Evolutionary conservation across 2,113 vertebrate genomes (phyloP).

Genomic region (Sarotherodon lohbergeri): DNA sequence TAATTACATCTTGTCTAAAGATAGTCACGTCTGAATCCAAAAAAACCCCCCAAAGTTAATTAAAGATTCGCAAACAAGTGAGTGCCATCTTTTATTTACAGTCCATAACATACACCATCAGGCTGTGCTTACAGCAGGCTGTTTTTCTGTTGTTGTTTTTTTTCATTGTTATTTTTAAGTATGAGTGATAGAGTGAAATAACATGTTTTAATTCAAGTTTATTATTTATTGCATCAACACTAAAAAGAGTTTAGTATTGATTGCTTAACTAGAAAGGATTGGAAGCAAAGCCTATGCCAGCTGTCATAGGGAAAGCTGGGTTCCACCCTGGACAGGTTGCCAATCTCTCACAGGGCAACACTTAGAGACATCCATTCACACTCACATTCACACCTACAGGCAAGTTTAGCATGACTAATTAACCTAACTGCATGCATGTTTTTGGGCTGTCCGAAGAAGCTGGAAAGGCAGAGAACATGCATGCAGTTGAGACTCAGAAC

Average conservation of each 20-base stretch:
- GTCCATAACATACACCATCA: no score
- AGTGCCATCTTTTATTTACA: no score
- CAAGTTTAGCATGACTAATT: background rate
- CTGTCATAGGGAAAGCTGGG: background rate
- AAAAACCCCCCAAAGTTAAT: no score
- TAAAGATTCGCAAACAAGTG: no score
- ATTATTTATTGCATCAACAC: background rate
- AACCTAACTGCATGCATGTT: background rate
- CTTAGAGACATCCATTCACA: background rate
- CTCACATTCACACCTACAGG: background rate
- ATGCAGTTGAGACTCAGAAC: background rate
- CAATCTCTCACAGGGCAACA: background rate
- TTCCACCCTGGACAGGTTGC: background rate
- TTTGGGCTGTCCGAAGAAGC: accelerated
- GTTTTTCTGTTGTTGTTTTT: accelerated
- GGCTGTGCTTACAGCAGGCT: background rate
- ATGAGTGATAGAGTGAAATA: background rate
- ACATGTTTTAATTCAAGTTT: background rate
- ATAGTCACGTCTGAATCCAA: no score
- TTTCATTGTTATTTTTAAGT: background rate
- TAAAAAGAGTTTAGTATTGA: background rate
- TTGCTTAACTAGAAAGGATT: background rate
- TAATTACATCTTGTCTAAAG: background rate
- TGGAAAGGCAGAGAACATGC: background rate
- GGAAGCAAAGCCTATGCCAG: background rate